phyloP scores from a whole-genome alignment of 2,888 invertebrate species.

The Selenia dentaria region DNA sequence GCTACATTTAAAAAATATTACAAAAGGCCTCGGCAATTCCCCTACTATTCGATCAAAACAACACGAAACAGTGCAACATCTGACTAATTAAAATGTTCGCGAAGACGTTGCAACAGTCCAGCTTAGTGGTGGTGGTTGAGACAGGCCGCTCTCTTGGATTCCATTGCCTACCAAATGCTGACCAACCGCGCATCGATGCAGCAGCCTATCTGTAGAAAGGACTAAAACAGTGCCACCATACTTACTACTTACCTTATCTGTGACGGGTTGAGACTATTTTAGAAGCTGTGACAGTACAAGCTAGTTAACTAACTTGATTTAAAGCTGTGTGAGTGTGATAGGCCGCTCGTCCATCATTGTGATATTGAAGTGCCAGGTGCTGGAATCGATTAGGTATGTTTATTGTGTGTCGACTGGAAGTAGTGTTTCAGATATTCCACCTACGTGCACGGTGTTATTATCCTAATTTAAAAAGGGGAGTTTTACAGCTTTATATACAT shows the following conservation, averaged over 20 bases:
- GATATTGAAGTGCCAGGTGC: constrained; percentile 12
- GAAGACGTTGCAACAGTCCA: constrained; percentile 31
- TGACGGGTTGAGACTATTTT: neutral
- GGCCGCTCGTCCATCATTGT: constrained; percentile 10
- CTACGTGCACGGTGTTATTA: no score
- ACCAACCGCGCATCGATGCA: constrained; percentile 36
- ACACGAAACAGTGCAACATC: constrained; percentile 9
- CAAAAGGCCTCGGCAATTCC: constrained; percentile 2
- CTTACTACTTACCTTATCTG: constrained; percentile 1
- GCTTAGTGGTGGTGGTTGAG: constrained; percentile 42
- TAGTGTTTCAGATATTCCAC: no score
- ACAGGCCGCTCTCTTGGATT: constrained; percentile 38
- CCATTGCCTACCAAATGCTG: constrained; percentile 38
- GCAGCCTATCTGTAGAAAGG: constrained; percentile 27
- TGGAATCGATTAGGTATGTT: constrained; percentile 12
- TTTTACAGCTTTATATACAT: no score
- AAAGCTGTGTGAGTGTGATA: constrained; percentile 3
- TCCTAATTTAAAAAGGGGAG: no score
- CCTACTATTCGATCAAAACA: constrained; percentile 6
- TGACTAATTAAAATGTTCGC: constrained; percentile 20
- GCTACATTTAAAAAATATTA: no score
- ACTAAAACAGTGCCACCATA: constrained; percentile 7
- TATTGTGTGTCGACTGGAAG: constrained; percentile 3
- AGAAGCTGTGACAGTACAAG: constrained; percentile 1
- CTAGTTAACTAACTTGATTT: neutral